Base-by-base conservation (phyloP, 1,140 invertebrate species). In the Diploscapter pachys region DNA sequence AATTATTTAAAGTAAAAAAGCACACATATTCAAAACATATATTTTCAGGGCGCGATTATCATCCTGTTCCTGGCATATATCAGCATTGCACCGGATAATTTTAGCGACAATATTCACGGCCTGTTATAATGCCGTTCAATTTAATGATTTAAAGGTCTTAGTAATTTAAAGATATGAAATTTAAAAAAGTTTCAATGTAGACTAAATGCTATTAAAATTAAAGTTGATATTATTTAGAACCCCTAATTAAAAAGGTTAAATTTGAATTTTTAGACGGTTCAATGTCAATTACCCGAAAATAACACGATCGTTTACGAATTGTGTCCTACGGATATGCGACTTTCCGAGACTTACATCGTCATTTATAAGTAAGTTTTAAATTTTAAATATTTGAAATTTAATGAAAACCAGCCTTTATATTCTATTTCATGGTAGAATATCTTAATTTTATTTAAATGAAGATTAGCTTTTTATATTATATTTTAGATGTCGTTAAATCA, bases 281-380 rank as follows among this genome's bases (percentile, higher is more conserved):
- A 75, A 62, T 81, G 81, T 61, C 75, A 73, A 49, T 53, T 77
- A 53, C 65, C 54, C 8, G 68, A 56, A 11, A 63, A 65, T 4
- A 66, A 71, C 13, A 55, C 56, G 48, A 71, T 63, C 4, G 11
- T 80, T 3, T 80, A 73, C 57, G 80, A 81, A 56, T 66, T 81
- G 3, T 81, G 81, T 63, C 81, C 81, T 9, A 81, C 81, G 31
- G 78, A 77, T 55, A 57, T 81, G 66, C 48, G 81, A 73, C 9
- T 81, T 54, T 73, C 71, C 59, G 80, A 78, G 55, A 59, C 59
- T 49, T 81, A 81, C 68, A 72, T 79, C 11, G 72, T 74, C 49
- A 72, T 82, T 13, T 81, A 81, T 61, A 81, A 79, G 80, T 81
- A 66, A 73, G 77, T 51, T 11, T 51, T 4, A 63, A 71, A 71